These are phyloP conservation scores for Momotus momota DNA, from an alignment of 2,797 vertebrate genomes.

Conservation along the genomic window DNA sequence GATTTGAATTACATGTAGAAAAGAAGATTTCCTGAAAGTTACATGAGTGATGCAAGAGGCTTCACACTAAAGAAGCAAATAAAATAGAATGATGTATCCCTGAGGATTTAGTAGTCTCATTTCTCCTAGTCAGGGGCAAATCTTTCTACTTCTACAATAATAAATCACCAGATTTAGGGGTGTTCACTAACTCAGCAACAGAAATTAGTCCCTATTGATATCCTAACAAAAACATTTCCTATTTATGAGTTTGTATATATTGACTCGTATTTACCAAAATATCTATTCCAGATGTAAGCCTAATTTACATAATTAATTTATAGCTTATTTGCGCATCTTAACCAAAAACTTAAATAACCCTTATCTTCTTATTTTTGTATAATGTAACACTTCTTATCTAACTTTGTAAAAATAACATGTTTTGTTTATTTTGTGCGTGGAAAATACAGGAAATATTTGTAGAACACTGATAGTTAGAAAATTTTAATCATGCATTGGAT, in stretches of 20 bases:
- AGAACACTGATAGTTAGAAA: neutral
- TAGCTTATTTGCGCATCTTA: neutral
- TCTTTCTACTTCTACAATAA: neutral
- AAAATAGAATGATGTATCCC: neutral
- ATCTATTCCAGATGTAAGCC: neutral
- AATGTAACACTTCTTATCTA: neutral
- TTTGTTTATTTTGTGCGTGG: neutral
- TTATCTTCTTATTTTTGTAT: neutral
- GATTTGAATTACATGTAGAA: conserved; percentile 53
- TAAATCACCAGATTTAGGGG: neutral
- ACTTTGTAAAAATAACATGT: neutral
- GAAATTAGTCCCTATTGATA: neutral
- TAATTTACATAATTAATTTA: neutral
- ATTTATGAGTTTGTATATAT: neutral
- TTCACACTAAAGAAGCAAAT: conserved; percentile 43
- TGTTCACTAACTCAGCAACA: neutral
- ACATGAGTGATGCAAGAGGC: neutral
- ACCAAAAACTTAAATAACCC: neutral
- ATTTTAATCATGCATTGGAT: neutral
- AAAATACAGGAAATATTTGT: neutral
- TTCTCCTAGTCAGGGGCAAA: neutral
- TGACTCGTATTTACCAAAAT: neutral
- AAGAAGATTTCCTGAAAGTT: conserved; percentile 53
- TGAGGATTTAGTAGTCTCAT: neutral
- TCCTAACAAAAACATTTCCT: conserved; percentile 19